phyloP scores from a whole-genome alignment of 2,888 invertebrate species.

The Ichneumon xanthorius region DNA sequence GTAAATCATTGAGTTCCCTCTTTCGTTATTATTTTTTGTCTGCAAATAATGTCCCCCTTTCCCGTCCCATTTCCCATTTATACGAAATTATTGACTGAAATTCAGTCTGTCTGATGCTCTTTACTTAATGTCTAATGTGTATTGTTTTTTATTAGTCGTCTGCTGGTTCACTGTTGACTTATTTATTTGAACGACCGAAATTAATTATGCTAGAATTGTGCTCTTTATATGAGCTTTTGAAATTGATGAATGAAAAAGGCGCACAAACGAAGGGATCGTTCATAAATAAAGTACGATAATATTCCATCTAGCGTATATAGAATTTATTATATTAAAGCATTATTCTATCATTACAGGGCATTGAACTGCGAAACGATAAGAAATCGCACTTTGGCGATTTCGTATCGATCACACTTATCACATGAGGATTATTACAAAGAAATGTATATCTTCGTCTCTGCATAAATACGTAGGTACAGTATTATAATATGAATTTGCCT shows the following conservation, averaged over 20 bases:
- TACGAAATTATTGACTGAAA: constrained; percentile 25
- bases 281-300: constrained; percentile 31
- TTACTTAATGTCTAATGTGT: background rate
- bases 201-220: background rate
- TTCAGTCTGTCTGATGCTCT: constrained; percentile 19
- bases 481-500: constrained; percentile 34
- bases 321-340: constrained; percentile 48
- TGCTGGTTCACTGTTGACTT: background rate
- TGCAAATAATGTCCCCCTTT: constrained; percentile 42
- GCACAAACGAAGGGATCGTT: constrained; percentile 10
- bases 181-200: constrained; percentile 28
- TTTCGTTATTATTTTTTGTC: constrained; percentile 24
- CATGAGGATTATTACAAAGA: constrained; percentile 56
- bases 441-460: constrained; percentile 37
- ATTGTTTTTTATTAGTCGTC: constrained; percentile 1
- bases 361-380: background rate
- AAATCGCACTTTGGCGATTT: constrained; percentile 20
- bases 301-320: constrained; percentile 27
- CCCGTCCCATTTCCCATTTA: background rate
- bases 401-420: constrained; percentile 56
- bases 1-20: constrained; percentile 8
- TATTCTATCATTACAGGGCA: constrained; percentile 42
- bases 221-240: background rate
- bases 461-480: constrained; percentile 35
- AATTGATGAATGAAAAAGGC: background rate